A percentile compares a stretch with the other conserved stretches of the same genome.
phyloP scores from a whole-genome alignment of 2,888 invertebrate genomes.

The Standfussiana lucernea region DNA sequence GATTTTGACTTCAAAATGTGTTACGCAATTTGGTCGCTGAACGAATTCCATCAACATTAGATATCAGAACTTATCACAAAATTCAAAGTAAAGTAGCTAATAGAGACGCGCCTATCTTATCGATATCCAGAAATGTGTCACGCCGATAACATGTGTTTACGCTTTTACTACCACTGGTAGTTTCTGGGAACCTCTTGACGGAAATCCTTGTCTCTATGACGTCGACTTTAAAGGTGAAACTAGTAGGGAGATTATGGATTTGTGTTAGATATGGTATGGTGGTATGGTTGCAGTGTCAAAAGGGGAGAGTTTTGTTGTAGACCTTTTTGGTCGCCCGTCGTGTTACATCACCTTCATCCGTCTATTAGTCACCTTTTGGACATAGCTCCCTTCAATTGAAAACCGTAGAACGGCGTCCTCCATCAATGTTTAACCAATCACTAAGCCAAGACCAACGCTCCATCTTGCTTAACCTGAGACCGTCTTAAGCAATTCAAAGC shows the following conservation, averaged over 20 bases:
- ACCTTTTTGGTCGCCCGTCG: neutral
- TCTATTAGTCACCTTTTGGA: neutral
- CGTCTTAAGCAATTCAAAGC: no score
- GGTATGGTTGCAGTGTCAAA: neutral
- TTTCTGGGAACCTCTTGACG: constrained; percentile 60
- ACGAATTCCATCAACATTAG: neutral
- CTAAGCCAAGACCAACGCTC: no score
- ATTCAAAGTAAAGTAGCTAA: constrained; percentile 60
- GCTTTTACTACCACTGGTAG: constrained; percentile 54
- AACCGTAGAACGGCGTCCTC: no score
- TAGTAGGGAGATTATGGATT: neutral
- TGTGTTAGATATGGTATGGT: constrained; percentile 12
- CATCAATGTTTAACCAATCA: no score
- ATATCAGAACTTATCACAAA: constrained; percentile 41
- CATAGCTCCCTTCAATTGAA: neutral
- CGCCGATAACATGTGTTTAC: constrained; percentile 62
- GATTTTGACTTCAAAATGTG: neutral
- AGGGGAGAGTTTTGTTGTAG: neutral
- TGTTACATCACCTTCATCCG: neutral
- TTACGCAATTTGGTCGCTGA: neutral
- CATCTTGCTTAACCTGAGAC: no score
- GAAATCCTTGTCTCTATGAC: constrained; percentile 37
- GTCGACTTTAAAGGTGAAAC: constrained; percentile 23
- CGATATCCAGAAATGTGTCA: constrained; percentile 69
- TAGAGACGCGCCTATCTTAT: constrained; percentile 57